Evolutionary conservation across 1,140 invertebrate genomes (phyloP).

Genomic region (Trichonephila clavipes): DNA sequence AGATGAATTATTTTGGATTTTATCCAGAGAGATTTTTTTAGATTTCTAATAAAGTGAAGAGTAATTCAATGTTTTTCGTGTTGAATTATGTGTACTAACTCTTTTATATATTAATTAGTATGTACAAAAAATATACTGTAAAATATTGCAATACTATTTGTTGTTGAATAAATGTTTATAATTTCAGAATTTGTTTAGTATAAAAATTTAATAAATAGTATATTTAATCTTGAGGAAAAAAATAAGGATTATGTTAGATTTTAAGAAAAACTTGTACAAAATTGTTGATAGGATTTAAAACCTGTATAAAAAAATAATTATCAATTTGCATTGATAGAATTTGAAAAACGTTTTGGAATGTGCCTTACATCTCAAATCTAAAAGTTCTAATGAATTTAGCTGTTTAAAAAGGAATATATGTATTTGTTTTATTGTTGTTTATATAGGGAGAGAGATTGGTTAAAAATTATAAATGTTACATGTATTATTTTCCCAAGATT

Average conservation of each 20-base stretch:
- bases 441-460: background rate
- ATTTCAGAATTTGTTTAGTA: background rate
- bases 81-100: background rate
- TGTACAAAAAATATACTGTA: background rate
- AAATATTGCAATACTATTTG: background rate
- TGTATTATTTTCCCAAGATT: too few species aligned
- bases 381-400: background rate
- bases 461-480: too few species aligned
- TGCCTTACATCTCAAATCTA: constrained; percentile 7
- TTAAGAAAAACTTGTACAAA: background rate
- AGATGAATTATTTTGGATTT: constrained; percentile 57
- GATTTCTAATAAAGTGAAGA: constrained; percentile 38
- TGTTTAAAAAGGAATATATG: background rate
- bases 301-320: background rate
- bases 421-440: background rate
- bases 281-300: background rate
- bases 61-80: constrained; percentile 22
- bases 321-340: background rate
- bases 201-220: background rate
- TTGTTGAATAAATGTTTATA: background rate
- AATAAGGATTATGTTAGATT: background rate
- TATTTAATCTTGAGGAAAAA: background rate
- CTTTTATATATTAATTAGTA: background rate
- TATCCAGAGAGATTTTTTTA: constrained; percentile 6
- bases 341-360: background rate